Conservation (phyloP, 2,888 invertebrate species). For the Iselma pallidipennis region DNA sequence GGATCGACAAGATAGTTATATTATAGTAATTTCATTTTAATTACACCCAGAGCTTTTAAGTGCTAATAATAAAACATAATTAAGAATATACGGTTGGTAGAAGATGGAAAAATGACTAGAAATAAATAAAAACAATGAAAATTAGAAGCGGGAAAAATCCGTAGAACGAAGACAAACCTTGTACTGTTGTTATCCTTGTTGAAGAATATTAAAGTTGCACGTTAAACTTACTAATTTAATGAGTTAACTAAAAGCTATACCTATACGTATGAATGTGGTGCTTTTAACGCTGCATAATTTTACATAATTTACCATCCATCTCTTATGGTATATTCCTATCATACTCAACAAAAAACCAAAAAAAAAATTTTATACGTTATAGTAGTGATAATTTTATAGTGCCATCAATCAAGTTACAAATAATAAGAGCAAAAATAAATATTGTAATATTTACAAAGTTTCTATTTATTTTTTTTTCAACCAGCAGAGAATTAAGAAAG, state of each 20-base stretch:
- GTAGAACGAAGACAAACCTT: too few relatives aligned
- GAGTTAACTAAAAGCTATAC: slow-evolving; percentile 24
- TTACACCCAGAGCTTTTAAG: slow-evolving; percentile 6
- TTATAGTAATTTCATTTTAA: slow-evolving; percentile 14
- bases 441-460: background rate
- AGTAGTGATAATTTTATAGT: background rate
- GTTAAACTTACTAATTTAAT: slow-evolving; percentile 17
- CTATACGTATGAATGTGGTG: too few relatives aligned
- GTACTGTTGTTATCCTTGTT: too few relatives aligned
- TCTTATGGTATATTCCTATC: slow-evolving; percentile 16
- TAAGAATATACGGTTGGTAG: too few relatives aligned
- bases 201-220: background rate
- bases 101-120: too few relatives aligned
- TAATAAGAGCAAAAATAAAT: background rate
- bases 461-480: background rate
- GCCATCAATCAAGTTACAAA: background rate
- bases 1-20: background rate
- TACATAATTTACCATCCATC: slow-evolving; percentile 30
- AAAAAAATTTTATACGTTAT: background rate
- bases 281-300: slow-evolving; percentile 40
- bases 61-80: slow-evolving; percentile 19
- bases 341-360: background rate
- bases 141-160: too few relatives aligned
- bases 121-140: too few relatives aligned
- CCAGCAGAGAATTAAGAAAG: too few relatives aligned